Base-by-base conservation (phyloP, 2,797 vertebrate species). In the Gallinago nigripennis region DNA sequence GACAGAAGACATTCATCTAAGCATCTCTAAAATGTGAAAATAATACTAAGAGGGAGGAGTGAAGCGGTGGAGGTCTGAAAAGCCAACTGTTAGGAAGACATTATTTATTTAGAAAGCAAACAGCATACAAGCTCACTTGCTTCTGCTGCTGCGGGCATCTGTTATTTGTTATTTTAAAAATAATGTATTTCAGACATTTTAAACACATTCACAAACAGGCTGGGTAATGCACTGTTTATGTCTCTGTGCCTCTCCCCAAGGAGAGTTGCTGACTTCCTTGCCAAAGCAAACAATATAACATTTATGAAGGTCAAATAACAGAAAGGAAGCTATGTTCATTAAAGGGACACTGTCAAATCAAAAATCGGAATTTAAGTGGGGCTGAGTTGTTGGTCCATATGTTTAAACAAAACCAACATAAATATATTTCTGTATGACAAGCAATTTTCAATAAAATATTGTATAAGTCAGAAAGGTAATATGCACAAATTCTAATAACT, bases 51-150 rank as follows among this genome's bases (percentile, higher is more conserved):
- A 79, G 60, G 39, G 70, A 79, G 30, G 73, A 91, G n/a, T 17
- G 56, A 90, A 95, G 84, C 75, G 10, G 71, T 8, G 53, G 80
- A 86, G 53, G 75, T 80, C 91, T 90, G 68, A 87, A 93, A 94
- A 94, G 60, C 56, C 83, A 87, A 25, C 63, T 31, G 23, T 43
- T 90, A 71, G 28, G 64, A 65, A 90, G 75, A 50, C 75, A 81
- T 70, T 89, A 92, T 92, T 96, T 93, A 93, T 87, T 95, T 95
- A 94, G 80, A 95, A 88, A 94, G 77, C 54, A 94, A 93, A 89
- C 58, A 92, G 68, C 69, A 88, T 50, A 70, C 69, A 75, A 65
- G 53, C 53, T 65, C 65, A 5, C 85, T 93, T 63, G 54, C 84
- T 88, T 90, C 83, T 83, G 76, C 63, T 86, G 78, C 87, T 86